These are phyloP conservation scores for Lagodon rhomboides DNA, from an alignment of 2,797 vertebrate species.

Conservation along the genomic window DNA sequence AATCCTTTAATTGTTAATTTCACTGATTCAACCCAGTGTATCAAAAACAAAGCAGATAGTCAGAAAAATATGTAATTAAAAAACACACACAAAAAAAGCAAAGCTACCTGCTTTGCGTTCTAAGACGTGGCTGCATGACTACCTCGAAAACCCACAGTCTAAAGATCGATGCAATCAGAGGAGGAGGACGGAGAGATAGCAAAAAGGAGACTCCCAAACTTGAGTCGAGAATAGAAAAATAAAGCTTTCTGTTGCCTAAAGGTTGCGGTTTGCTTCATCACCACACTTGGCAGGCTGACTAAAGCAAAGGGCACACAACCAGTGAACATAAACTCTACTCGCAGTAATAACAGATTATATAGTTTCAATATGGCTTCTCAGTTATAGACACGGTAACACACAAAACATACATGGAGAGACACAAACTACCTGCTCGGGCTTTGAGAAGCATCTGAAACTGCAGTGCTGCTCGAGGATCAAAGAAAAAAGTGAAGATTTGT, in stretches of 20 bases:
- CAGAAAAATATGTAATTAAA: constrained; percentile 84
- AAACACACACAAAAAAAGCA: constrained; percentile 79
- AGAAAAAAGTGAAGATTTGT: constrained; percentile 37
- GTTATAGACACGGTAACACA: constrained; percentile 72
- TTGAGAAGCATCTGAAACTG: constrained; percentile 55
- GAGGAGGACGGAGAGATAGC: constrained; percentile 77
- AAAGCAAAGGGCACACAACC: constrained; percentile 72
- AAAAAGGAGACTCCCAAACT: constrained; percentile 85
- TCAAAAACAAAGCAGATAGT: constrained; percentile 78
- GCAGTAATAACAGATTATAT: constrained; percentile 68
- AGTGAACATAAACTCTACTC: constrained; percentile 64
- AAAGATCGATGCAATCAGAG: constrained; percentile 60
- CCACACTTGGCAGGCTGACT: constrained; percentile 74
- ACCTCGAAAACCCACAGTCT: constrained; percentile 66
- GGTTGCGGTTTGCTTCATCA: constrained; percentile 73
- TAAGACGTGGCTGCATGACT: constrained; percentile 63
- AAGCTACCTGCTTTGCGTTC: constrained; percentile 70
- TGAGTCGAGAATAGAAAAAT: constrained; percentile 88
- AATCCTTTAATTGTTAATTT: constrained; percentile 56
- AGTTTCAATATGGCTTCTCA: constrained; percentile 84
- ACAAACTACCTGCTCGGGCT: constrained; percentile 58
- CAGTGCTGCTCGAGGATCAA: constrained; percentile 45
- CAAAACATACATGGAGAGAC: constrained; percentile 61
- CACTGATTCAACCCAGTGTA: constrained; percentile 72
- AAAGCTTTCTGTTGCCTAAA: constrained; percentile 83